Conservation (phyloP, 2,888 invertebrate genomes). For the Melolontha melolontha region DNA sequence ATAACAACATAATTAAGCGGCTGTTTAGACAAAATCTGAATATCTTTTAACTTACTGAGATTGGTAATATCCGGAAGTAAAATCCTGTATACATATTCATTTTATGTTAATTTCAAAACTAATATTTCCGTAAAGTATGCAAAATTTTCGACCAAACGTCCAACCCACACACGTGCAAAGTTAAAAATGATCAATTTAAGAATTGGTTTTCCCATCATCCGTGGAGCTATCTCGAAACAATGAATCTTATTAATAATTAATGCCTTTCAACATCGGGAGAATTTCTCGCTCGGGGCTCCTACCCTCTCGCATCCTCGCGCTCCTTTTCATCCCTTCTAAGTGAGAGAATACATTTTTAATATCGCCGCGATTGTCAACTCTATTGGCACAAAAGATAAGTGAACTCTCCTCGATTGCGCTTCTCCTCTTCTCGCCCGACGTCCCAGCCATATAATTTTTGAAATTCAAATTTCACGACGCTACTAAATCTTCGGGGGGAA, state of each 20-base stretch:
- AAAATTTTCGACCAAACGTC: too few relatives aligned
- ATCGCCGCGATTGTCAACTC: conserved; percentile 39
- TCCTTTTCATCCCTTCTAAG: not conserved
- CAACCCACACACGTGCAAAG: not conserved
- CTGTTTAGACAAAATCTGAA: too few relatives aligned
- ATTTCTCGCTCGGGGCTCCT: conserved; percentile 3
- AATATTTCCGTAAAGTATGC: too few relatives aligned
- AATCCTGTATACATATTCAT: too few relatives aligned
- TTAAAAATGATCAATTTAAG: conserved; percentile 25
- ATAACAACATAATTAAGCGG: too few relatives aligned
- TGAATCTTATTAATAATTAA: conserved; percentile 37
- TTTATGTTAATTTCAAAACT: too few relatives aligned
- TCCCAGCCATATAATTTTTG: conserved; percentile 45
- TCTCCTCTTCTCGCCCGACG: conserved; percentile 4
- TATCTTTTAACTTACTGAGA: too few relatives aligned
- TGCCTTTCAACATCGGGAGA: conserved; percentile 21
- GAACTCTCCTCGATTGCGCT: conserved; percentile 20
- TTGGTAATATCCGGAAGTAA: too few relatives aligned
- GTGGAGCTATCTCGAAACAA: conserved; percentile 17
- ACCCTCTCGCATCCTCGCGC: not conserved
- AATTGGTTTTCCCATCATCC: conserved; percentile 17
- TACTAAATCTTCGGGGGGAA: conserved; percentile 42
- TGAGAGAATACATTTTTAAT: conserved; percentile 39
- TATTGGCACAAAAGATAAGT: conserved; percentile 38
- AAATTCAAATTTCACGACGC: conserved; percentile 47